phyloP scores from a whole-genome alignment of 2,888 invertebrate species.

The Dorcus hopei region DNA sequence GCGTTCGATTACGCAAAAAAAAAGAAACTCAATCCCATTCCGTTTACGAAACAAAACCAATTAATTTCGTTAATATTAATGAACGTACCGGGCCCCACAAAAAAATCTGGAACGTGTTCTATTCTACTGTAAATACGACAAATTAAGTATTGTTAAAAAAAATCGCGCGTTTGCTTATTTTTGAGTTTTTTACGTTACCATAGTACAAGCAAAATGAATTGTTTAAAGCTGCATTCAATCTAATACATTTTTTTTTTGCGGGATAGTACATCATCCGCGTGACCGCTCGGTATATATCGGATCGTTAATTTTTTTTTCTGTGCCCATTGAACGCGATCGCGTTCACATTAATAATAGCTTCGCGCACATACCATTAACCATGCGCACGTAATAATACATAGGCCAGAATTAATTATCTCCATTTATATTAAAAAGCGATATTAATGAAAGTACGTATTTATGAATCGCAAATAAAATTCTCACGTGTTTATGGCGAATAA shows the following conservation, averaged over 20 bases:
- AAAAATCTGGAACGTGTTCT: too few species aligned
- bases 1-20: too few species aligned
- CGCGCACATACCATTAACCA: slow-evolving; percentile 1
- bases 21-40: too few species aligned
- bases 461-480: slow-evolving; percentile 33
- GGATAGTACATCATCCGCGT: not conserved
- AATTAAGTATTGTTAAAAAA: too few species aligned
- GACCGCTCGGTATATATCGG: not conserved
- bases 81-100: not conserved
- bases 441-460: slow-evolving; percentile 29
- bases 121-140: too few species aligned
- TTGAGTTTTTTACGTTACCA: too few species aligned
- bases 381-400: slow-evolving; percentile 1
- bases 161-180: too few species aligned
- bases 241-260: too few species aligned
- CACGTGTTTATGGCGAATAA: slow-evolving; percentile 32
- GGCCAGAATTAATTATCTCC: slow-evolving; percentile 1
- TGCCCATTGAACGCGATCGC: slow-evolving; percentile 1
- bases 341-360: not conserved
- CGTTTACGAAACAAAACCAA: too few species aligned
- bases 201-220: too few species aligned
- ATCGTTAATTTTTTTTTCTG: not conserved
- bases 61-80: not conserved
- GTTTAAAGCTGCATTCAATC: too few species aligned
- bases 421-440: slow-evolving; percentile 17